Evolutionary conservation across 1,140 invertebrate species (phyloP), one percentile per base, ranked within the genome.

Genomic region (Diorhabda elongata): DNA sequence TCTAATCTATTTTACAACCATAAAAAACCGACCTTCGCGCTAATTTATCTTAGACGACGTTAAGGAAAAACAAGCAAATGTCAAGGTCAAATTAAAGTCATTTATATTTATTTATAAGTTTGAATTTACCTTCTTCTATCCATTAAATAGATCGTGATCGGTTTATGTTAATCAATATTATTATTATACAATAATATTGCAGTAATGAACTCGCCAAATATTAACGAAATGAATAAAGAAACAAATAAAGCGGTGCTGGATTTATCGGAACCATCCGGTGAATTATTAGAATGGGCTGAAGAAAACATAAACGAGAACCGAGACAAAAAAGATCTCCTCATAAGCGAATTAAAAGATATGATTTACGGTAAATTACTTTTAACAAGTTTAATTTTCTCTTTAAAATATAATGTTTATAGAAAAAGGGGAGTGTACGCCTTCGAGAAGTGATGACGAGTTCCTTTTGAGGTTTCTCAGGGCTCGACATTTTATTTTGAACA

Each of bases 381-480:
- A 44, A 4, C 44, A 5, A 45, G 6, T 59, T 59, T 59, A 11
- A 59, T 5, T 2, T 59, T 11, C 5, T 41, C 9, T 59, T 8
- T 26, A 26, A 26, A 26, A 26, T 26, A 26, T 26, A 26, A 57
- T 57, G 3, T 71, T 83, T 83, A 4, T 81, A 92, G 91, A 91
- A 76, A 86, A 84, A 64, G 90, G 90, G 41, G 90, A 92, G 76
- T 91, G 90, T 72, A 84, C 83, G 57, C 91, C 91, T 0, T 86
- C 90, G 69, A 83, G 91, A 44, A 92, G 87, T 81, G 94, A 96
- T 78, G 92, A 95, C 76, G 87, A 86, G 3, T 96, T 92, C 81
- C 81, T 97, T 42, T 81, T 94, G 11, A 85, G 90, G 76, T 97
- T 95, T 82, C 83, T 97, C 44, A 85, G 94, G 70, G 92, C 92